These are phyloP conservation scores for Ceyx margarethae DNA, from an alignment of 2,113 vertebrate species.

Conservation along the genomic window DNA sequence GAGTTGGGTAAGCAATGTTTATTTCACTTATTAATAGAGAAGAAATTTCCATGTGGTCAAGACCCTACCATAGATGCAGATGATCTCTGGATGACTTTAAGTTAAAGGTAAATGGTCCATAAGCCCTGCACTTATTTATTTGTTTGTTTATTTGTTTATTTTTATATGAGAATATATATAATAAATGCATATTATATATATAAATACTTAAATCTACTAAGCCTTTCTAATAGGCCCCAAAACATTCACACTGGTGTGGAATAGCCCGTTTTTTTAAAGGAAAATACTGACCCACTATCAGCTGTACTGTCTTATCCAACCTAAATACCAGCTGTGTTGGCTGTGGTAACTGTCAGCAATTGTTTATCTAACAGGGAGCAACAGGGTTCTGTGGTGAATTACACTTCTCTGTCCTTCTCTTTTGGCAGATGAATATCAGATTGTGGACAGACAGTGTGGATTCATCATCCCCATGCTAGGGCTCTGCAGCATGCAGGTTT, in stretches of 20 bases:
- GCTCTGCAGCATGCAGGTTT: not conserved
- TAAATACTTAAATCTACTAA: not conserved
- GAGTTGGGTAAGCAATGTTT: not conserved
- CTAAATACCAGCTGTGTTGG: not conserved
- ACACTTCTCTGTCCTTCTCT: not conserved
- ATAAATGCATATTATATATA: not conserved
- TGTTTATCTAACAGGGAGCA: not conserved
- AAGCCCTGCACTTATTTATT: not conserved
- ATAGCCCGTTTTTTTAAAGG: not conserved
- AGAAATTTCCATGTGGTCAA: not conserved
- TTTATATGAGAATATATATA: too few relatives aligned
- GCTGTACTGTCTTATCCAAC: not conserved
- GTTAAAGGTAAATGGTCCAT: not conserved
- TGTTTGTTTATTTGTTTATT: too few relatives aligned
- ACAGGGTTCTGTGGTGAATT: not conserved
- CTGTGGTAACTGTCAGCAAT: not conserved
- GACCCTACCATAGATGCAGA: not conserved
- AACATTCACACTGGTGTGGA: not conserved
- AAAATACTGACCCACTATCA: not conserved
- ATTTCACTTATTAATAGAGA: not conserved
- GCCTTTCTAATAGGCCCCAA: not conserved
- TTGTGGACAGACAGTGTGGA: not conserved
- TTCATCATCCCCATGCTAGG: not conserved
- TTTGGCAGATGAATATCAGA: not conserved
- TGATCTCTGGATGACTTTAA: not conserved